A percentile compares a stretch with the other conserved stretches of the same genome.
phyloP scores from a whole-genome alignment of 2,888 invertebrate species.

The Protophormia terraenovae region DNA sequence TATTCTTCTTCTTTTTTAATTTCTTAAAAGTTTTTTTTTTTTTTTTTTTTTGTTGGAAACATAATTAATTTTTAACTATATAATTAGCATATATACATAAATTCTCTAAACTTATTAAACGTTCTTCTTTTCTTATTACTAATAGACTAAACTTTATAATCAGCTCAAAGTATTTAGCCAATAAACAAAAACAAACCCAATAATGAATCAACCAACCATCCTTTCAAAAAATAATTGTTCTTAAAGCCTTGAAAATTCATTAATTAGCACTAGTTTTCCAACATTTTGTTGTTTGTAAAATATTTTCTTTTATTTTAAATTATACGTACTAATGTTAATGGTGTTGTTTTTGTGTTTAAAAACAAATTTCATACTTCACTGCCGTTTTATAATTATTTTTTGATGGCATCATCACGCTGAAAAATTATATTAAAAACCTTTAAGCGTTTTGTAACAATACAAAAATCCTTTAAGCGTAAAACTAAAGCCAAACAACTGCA shows the following conservation, averaged over 20 bases:
- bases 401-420: constrained; percentile 13
- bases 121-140: not conserved
- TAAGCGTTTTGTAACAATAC: constrained; percentile 39
- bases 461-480: constrained; percentile 54
- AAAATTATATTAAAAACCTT: constrained; percentile 45
- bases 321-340: not conserved
- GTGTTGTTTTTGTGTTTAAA: constrained; percentile 13
- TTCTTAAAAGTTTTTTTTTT: too few relatives aligned
- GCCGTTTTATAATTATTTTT: constrained; percentile 50
- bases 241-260: constrained; percentile 23
- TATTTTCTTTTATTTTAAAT: not conserved
- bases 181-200: not conserved
- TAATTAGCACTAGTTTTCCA: constrained; percentile 12
- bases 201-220: not conserved
- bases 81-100: too few relatives aligned
- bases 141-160: not conserved
- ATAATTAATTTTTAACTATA: too few relatives aligned
- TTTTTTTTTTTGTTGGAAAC: too few relatives aligned
- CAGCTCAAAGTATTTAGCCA: not conserved
- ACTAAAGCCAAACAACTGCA: constrained; percentile 45
- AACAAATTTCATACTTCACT: constrained; percentile 60
- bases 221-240: constrained; percentile 3
- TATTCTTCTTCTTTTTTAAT: too few relatives aligned
- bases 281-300: constrained; percentile 13
- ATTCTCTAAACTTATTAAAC: too few relatives aligned